Conservation (phyloP, 2,888 invertebrate genomes). For the Melanchra persicariae region DNA sequence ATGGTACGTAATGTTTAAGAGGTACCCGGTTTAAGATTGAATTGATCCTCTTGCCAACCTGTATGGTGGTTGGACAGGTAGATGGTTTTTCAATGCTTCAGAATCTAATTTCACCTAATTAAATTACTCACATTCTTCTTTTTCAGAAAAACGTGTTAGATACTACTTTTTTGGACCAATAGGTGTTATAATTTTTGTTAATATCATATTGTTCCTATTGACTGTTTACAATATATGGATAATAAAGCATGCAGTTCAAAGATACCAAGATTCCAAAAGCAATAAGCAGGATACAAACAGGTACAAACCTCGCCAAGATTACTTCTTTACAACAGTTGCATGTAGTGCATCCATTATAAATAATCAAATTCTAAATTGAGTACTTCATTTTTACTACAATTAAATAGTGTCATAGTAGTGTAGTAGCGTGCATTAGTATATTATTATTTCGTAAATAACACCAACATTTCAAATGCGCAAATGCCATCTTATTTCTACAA, state of each 20-base stretch:
- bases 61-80: neutral
- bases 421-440: too few relatives aligned
- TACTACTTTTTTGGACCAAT: slow-evolving; percentile 25
- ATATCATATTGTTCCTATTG: slow-evolving; percentile 38
- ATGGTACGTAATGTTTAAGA: slow-evolving; percentile 38
- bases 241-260: slow-evolving; percentile 19
- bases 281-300: slow-evolving; percentile 35
- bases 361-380: too few relatives aligned
- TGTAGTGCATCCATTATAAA: neutral
- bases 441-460: too few relatives aligned
- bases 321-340: neutral
- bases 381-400: too few relatives aligned
- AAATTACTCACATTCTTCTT: neutral
- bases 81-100: neutral
- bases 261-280: slow-evolving; percentile 23
- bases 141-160: slow-evolving; percentile 16
- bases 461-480: too few relatives aligned
- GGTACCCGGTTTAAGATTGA: neutral
- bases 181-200: slow-evolving; percentile 34
- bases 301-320: neutral
- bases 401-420: too few relatives aligned
- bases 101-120: neutral
- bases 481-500: too few relatives aligned
- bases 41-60: neutral
- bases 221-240: slow-evolving; percentile 47